Evolutionary conservation across 2,888 invertebrate genomes (phyloP), one percentile per base, ranked within the genome.

Genomic region (Epinotia bilunana): DNA sequence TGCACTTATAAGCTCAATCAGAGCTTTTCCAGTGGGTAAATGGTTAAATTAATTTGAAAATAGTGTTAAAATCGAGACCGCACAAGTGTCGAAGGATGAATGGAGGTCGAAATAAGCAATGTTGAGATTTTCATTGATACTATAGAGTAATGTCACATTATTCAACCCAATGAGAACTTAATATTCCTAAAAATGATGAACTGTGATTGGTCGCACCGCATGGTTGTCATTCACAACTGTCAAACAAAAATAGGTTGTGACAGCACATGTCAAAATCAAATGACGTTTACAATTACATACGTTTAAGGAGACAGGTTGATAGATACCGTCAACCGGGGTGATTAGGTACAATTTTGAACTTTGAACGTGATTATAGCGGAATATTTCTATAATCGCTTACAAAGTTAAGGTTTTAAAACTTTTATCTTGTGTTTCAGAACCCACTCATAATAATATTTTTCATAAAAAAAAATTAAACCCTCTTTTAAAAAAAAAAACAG

Each of bases 11-110:
- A 78, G 81, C 82, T 79, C 83, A 77, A 77, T 60, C 3, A 63
- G 76, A 85, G 83, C 81, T 74, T 83, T 86, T 81, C 70, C 74
- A 72, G 79, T 80, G 80, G 78, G 75, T 78, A 79, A 80, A 82
- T 77, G 49, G 75, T 79, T 80, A 74, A 79, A 81, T 85, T 83
- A 82, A 55, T 76, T 83, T 85, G 84, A 87, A 88, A 90, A 89
- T 87, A 83, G 79, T 81, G 83, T 83, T 88, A 87, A 88, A 90
- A 86, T 86, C 87, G 78, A 75, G 78, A 83, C 83, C 81, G 81
- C 78, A 78, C 78, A 77, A 53, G 77, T 79, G 72, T 79, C 84
- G 88, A 91, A 94, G 92, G 93, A 93, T 93, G 91, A 93, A 92
- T 92, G 92, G 92, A 93, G 92, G 92, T 92, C 92, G 91, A 81